phyloP scores from a whole-genome alignment of 2,888 invertebrate species.

The Mongoloraphidia duomilia region DNA sequence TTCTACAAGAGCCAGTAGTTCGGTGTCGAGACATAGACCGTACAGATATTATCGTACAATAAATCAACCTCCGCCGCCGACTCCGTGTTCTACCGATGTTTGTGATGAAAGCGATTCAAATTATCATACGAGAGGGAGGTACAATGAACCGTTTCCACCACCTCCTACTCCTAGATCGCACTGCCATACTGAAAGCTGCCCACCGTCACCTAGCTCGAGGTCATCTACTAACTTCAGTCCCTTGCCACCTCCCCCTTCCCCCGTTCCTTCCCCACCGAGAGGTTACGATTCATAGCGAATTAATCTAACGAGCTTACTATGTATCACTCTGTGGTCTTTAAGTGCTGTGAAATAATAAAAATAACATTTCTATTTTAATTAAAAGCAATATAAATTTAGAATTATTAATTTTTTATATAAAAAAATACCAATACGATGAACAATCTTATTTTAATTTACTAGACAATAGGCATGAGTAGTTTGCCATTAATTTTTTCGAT shows the following conservation, averaged over 20 bases:
- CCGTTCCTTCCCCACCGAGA: slow-evolving; percentile 44
- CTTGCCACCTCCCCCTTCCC: slow-evolving; percentile 75
- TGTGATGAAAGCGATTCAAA: slow-evolving; percentile 79
- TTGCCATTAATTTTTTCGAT: no score
- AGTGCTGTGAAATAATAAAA: no score
- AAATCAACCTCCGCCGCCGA: slow-evolving; percentile 82
- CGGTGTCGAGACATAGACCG: slow-evolving; percentile 48
- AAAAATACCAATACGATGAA: no score
- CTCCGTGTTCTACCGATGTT: slow-evolving; percentile 88
- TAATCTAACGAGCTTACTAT: not conserved
- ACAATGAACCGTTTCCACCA: slow-evolving; percentile 55
- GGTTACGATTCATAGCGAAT: slow-evolving; percentile 27
- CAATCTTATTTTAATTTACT: no score
- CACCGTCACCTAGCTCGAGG: slow-evolving; percentile 54
- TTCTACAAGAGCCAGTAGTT: slow-evolving; percentile 38
- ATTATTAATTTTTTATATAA: no score
- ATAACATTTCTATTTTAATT: no score
- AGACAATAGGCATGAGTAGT: no score
- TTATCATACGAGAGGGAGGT: slow-evolving; percentile 44
- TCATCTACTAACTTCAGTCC: slow-evolving; percentile 70
- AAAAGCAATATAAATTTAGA: no score
- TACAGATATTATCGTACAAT: slow-evolving; percentile 63
- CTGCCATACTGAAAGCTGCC: slow-evolving; percentile 58
- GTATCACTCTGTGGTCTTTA: no score
- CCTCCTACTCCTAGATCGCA: slow-evolving; percentile 63